Evolutionary conservation across 1,140 invertebrate genomes (phyloP), one percentile per base, ranked within the genome.

Genomic region (Ruditapes philippinarum): DNA sequence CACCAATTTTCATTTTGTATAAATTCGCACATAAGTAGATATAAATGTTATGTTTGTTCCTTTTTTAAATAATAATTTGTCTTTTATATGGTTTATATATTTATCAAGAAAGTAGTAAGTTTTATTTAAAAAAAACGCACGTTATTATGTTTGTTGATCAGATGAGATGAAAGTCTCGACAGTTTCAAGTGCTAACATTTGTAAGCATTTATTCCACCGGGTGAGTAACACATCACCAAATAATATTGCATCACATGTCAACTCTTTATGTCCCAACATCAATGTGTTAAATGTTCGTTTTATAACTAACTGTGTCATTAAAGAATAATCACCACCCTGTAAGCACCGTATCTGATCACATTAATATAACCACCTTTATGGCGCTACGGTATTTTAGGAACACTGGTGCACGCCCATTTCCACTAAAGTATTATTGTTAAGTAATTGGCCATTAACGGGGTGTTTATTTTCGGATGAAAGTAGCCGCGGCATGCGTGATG

Each of bases 381-480:
- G 65, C 19, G 33, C 22, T 70, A 28, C 33, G 49, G 51, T 81
- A 81, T 81, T 81, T 81, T 81, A 14, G 57, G 79, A 81, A 0
- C 28, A 54, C 4, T 57, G 28, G 17, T 4, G 14, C n/a, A 51
- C 33, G 28, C 49, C 79, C 79, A 42, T 57, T 14, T 25, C 40
- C 36, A 28, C 51, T 81, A 42, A 81, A 62, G 54, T 62, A 62
- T 62, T 62, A 62, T 83, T 68, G 65, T 45, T 14, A 70, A 28
- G 65, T 83, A 83, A 83, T 83, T 83, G 81, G 45, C 81, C 65
- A 70, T 83, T 65, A 51, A 83, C 38, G 3, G 22, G 4, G 40
- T 73, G 62, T 83, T 83, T 83, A 83, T 83, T 65, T 83, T 70
- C 22, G 81, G 81, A 83, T 36, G 81, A 76, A 28, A 1, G 45